These are phyloP conservation scores for Holacanthella duospinosa DNA, from an alignment of 2,888 invertebrate species.

Conservation along the genomic window DNA sequence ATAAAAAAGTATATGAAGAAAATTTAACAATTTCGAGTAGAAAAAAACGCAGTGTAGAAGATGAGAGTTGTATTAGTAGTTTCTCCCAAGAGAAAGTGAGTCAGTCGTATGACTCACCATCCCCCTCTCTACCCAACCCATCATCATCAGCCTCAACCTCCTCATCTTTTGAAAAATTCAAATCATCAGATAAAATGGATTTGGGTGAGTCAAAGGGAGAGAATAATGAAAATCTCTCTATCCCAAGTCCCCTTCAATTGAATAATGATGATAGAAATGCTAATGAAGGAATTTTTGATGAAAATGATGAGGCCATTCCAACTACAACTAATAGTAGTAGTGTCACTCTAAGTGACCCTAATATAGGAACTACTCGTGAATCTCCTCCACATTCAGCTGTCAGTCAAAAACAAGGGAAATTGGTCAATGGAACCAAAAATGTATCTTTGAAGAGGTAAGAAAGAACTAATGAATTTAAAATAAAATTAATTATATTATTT, in stretches of 20 bases:
- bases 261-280: not conserved
- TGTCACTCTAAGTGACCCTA: not conserved
- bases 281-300: not conserved
- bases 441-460: constrained; percentile 36
- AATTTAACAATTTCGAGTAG: not conserved
- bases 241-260: not conserved
- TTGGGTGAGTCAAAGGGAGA: too few relatives aligned
- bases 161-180: too few relatives aligned
- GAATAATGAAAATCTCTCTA: too few relatives aligned
- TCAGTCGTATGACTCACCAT: not conserved
- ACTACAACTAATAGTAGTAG: not conserved
- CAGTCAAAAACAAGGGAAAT: constrained; percentile 24
- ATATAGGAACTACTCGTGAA: too few relatives aligned
- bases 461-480: not conserved
- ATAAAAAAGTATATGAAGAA: not conserved
- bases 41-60: not conserved
- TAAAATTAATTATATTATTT: not conserved
- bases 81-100: constrained; percentile 2
- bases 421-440: constrained; percentile 33
- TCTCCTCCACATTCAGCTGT: not conserved
- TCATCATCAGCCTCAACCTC: too few relatives aligned
- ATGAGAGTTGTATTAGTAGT: not conserved
- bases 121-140: not conserved
- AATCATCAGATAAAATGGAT: too few relatives aligned
- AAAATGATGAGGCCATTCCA: not conserved